Base-by-base conservation (phyloP, 1,140 invertebrate genomes). In the Tetragnatha versicolor region DNA sequence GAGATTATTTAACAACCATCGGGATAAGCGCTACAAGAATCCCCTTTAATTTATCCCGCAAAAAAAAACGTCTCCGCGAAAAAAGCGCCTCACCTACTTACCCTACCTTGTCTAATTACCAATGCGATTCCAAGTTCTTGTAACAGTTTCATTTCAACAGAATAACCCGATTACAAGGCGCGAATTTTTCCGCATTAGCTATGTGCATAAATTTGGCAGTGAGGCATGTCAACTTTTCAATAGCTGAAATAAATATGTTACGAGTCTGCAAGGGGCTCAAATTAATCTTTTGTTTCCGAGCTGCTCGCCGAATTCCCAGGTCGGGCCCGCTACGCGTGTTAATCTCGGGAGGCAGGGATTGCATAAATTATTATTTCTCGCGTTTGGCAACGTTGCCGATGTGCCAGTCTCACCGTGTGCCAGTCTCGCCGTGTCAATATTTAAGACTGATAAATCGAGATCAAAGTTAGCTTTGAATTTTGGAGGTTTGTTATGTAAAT, bases 261-360 rank as follows among this genome's bases (percentile, higher is more conserved):
- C 69, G 60, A 73, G 49, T 55, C 51, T 39, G 29, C 33, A 37
- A 45, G n/a, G 49, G 47, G 51, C 51, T 69, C 35, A 73, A 73
- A 73, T 73, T 73, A 73, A 73, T 73, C 69, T 73, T 73, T 73
- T 73, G 69, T 73, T 73, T 37, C 12, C 35, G 42, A 70, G 25
- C 14, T 55, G 49, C 17, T 39, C 53, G n/a, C n/a, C 14, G 69
- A 73, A 39, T 73, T 37, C 35, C 35, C 33, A 35, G n/a, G 29
- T 35, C 49, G 17, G 35, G 25, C 17, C 20, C 20, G 25, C 20
- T 39, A 70, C 51, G 37, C 14, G 17, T 55, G 51, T 55, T 70
- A 70, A 70, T 70, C 22, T 70, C 20, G 12, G 55, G 31, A 22
- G 25, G 53, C 2, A 45, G 45, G 53, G 47, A 60, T 73, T 39